A percentile compares a stretch with the other conserved stretches of the same genome.
phyloP scores from a whole-genome alignment of 2,888 invertebrate species.

The Vannuccia rotundouncinata region DNA sequence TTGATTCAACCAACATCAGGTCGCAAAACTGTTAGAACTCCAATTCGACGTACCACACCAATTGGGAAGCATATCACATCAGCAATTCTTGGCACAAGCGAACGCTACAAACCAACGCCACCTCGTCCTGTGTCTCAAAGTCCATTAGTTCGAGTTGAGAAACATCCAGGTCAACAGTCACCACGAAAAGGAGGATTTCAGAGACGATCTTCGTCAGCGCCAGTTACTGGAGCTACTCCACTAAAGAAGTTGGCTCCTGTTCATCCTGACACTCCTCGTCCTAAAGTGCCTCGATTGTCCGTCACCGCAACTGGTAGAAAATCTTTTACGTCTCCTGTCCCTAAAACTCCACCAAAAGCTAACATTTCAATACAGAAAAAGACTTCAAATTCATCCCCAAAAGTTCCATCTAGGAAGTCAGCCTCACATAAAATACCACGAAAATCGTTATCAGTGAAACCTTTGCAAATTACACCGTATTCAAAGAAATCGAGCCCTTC shows the following conservation, averaged over 20 bases:
- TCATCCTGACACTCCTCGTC: constrained; percentile 4
- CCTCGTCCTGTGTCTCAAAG: neutral
- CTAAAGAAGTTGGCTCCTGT: neutral
- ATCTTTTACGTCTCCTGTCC: neutral
- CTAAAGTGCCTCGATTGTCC: constrained; percentile 3
- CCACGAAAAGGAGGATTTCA: neutral
- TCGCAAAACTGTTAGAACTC: neutral
- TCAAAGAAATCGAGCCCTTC: too few relatives aligned
- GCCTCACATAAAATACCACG: too few relatives aligned
- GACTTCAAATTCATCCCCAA: too few relatives aligned
- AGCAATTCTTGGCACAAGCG: neutral
- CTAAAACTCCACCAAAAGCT: neutral
- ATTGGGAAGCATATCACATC: neutral
- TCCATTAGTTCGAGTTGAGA: neutral
- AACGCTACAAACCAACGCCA: neutral
- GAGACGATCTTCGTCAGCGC: neutral
- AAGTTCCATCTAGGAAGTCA: too few relatives aligned
- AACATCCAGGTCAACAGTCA: neutral
- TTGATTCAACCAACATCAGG: neutral
- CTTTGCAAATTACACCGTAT: too few relatives aligned
- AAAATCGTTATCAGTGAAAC: too few relatives aligned
- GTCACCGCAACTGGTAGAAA: too few relatives aligned
- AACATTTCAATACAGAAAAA: neutral
- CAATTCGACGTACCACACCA: neutral
- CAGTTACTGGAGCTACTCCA: neutral